Conservation (phyloP, 1,140 invertebrate genomes). For the Drosophila asahinai region DNA sequence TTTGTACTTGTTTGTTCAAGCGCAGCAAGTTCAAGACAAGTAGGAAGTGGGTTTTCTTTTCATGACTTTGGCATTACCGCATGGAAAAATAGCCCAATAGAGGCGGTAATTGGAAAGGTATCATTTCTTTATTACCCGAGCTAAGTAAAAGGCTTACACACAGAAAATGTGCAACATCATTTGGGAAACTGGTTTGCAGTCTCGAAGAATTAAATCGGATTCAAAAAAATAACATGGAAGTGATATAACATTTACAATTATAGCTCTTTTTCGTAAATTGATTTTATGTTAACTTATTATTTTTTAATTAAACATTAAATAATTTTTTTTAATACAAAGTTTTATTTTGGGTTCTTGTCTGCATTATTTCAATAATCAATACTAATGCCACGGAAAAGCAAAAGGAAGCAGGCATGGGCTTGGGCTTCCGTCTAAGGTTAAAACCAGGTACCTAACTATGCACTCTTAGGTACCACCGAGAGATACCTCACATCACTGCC, state of each 20-base stretch:
- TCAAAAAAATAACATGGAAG: neutral
- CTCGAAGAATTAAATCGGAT: neutral
- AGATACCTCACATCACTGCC: slow-evolving; percentile 19
- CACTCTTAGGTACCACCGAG: neutral
- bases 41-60: slow-evolving; percentile 42
- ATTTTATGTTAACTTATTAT: too few relatives aligned
- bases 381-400: too few relatives aligned
- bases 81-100: slow-evolving; percentile 4
- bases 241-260: neutral
- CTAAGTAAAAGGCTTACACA: neutral
- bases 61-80: slow-evolving; percentile 14
- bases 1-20: slow-evolving; percentile 14
- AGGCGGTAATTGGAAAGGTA: slow-evolving; percentile 15
- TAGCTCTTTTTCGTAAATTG: neutral
- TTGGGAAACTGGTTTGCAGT: slow-evolving; percentile 1
- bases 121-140: neutral
- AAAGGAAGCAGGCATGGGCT: too few relatives aligned
- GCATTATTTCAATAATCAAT: too few relatives aligned
- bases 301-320: neutral
- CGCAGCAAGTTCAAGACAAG: slow-evolving; percentile 49
- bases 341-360: too few relatives aligned
- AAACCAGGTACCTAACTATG: neutral
- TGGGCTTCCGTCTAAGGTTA: neutral
- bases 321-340: neutral
- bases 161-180: slow-evolving; percentile 5